Evolutionary conservation across 1,140 invertebrate species (phyloP), one percentile per base, ranked within the genome.

Genomic region (Brachionus sp.): DNA sequence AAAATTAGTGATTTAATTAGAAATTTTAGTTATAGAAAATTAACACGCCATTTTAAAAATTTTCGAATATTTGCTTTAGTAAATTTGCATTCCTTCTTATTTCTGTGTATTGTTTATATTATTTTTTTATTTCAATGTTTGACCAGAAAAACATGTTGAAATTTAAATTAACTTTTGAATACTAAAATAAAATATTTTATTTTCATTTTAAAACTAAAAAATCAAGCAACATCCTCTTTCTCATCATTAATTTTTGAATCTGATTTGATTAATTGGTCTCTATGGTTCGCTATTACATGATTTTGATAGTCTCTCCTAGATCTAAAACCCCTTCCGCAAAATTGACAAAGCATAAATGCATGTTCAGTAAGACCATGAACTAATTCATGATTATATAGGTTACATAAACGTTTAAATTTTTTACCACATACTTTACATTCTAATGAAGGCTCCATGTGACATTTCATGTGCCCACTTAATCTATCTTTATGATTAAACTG

Each of bases 341-440:
- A 80, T 66, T 80, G 77, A 35, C 77, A 80, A 19, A 80, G 39
- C 77, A 80, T 80, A 50, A 80, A 80, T 13, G 77, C 77, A 16
- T 80, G 77, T 29, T 80, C 77, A 62, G 77, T 80, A 62, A 80
- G 29, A 12, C 77, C 77, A 35, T 80, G 77, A n/a, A 80, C 77
- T n/a, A 80, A 37, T 62, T 80, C 77, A 44, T 80, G 77, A 42
- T 80, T 80, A 23, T 80, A 80, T 13, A 80, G 57, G 16, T 80
- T 80, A 29, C 77, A 80, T 42, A 80, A 29, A 13, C 77, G 77
- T 25, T 80, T 80, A 29, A 80, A 80, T 29, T 80, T 80, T 80
- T 80, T 80, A 13, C 77, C 77, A 64, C 77, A 80, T 13, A 80
- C 50, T 80, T 80, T 80, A 25, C 77, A 80, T 64, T 80, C 77